A percentile compares a stretch with the other conserved stretches of the same genome.
These are phyloP conservation scores for Julus scanicus DNA, from an alignment of 2,888 invertebrate species.

Conservation along the genomic window DNA sequence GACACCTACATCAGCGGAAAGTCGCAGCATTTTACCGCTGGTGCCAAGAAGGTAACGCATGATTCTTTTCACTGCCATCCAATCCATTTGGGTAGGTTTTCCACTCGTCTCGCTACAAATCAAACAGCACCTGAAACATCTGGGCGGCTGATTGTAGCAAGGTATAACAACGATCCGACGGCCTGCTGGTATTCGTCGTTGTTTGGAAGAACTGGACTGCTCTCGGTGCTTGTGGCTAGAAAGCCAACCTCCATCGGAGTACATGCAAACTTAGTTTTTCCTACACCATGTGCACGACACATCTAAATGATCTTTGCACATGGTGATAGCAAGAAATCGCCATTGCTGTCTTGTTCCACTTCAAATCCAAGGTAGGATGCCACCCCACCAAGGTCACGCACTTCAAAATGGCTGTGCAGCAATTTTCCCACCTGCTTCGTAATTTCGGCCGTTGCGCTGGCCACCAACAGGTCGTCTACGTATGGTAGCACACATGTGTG, in stretches of 20 bases:
- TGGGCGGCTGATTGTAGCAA: background rate
- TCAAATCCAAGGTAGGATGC: background rate
- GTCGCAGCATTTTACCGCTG: background rate
- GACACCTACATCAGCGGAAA: background rate
- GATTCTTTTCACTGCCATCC: background rate
- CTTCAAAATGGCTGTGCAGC: slow-evolving; percentile 37
- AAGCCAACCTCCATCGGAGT: background rate
- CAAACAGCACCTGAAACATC: background rate
- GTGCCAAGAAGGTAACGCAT: background rate
- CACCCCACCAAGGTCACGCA: background rate
- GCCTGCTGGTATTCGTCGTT: background rate
- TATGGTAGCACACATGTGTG: background rate
- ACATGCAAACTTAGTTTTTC: background rate
- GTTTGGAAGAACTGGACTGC: background rate
- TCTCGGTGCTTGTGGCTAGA: background rate
- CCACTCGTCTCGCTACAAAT: background rate
- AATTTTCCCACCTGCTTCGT: background rate
- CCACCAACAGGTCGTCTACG: background rate
- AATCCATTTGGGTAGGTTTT: background rate
- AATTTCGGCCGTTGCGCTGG: background rate
- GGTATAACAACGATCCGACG: background rate
- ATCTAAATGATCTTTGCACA: background rate
- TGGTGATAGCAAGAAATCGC: slow-evolving; percentile 26
- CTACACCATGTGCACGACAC: background rate
- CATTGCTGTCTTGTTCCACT: background rate